Evolutionary conservation across 2,888 invertebrate genomes (phyloP).

Genomic region (Brachylomia viminalis): DNA sequence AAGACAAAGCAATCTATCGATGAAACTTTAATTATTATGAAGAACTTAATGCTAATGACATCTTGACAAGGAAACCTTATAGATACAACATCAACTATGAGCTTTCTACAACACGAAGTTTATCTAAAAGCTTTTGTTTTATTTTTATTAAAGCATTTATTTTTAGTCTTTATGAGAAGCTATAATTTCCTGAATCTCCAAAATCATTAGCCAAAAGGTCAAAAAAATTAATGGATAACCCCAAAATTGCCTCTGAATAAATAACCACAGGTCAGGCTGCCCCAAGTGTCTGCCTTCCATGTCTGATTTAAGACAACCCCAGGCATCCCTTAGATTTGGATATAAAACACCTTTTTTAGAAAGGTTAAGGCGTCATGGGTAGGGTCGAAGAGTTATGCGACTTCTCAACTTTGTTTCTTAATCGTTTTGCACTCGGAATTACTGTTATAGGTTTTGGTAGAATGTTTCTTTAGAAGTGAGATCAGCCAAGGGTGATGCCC

Average conservation of each 20-base stretch:
- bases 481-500: neutral
- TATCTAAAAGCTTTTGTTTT: neutral
- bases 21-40: neutral
- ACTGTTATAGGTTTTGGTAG: neutral
- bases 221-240: conserved; percentile 8
- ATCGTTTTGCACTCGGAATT: conserved; percentile 2
- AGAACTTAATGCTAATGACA: neutral
- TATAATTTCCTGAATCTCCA: neutral
- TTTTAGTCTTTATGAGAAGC: neutral
- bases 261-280: conserved; percentile 58
- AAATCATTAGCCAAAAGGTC: neutral
- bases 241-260: conserved; percentile 50
- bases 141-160: too few relatives aligned
- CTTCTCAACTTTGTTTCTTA: conserved; percentile 39
- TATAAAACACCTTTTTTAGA: conserved; percentile 49
- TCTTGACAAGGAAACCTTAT: neutral
- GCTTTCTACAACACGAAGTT: neutral
- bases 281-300: conserved; percentile 42
- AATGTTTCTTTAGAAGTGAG: neutral
- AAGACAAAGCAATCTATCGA: neutral
- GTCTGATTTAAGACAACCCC: conserved; percentile 60
- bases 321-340: conserved; percentile 48
- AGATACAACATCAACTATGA: neutral
- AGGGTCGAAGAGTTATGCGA: conserved; percentile 22
- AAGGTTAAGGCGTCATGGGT: conserved; percentile 38